Conservation (phyloP, 2,113 vertebrate species). For the Crotalus helleri region DNA sequence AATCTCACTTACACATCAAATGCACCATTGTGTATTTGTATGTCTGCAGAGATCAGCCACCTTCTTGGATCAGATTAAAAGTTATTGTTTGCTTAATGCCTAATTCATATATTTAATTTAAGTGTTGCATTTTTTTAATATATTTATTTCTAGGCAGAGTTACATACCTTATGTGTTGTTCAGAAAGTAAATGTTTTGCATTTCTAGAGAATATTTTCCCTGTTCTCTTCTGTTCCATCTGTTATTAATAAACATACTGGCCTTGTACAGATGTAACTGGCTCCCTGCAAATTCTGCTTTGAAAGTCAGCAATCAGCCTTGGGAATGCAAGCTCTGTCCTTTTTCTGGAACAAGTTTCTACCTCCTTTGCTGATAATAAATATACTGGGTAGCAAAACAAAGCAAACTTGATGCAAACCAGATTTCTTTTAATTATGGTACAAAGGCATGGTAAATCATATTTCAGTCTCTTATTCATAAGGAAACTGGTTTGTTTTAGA, state of each 20-base stretch:
- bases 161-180: background rate
- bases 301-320: background rate
- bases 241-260: background rate
- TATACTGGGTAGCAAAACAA: background rate
- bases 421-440: background rate
- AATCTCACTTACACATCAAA: background rate
- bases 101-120: background rate
- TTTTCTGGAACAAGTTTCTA: background rate
- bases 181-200: slow-evolving; percentile 6
- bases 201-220: background rate
- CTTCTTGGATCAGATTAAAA: background rate
- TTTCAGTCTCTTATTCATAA: background rate
- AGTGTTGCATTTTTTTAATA: background rate
- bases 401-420: background rate
- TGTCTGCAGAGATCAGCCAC: background rate
- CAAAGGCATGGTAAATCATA: background rate
- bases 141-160: background rate
- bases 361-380: background rate
- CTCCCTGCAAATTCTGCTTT: slow-evolving; percentile 9
- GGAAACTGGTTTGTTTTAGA: background rate
- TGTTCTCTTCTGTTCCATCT: background rate
- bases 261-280: background rate
- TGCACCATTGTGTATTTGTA: background rate
- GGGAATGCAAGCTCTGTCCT: background rate
- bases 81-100: background rate